These are phyloP conservation scores for Trissolcus japonicus DNA, from an alignment of 2,888 invertebrate genomes.

Conservation along the genomic window DNA sequence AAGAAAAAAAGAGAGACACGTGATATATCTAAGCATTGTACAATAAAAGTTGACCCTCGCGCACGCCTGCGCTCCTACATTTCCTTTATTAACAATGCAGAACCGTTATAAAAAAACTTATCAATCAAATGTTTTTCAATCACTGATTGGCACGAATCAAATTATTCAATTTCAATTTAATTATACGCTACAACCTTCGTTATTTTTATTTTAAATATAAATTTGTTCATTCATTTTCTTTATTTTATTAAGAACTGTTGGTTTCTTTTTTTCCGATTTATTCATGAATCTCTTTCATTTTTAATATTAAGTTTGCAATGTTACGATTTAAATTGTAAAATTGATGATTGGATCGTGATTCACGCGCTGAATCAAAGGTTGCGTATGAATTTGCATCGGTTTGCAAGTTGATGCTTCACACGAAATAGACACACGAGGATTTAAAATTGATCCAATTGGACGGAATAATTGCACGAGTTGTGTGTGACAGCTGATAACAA, in stretches of 20 bases:
- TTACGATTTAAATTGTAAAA: too few species aligned
- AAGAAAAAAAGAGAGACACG: conserved; percentile 6
- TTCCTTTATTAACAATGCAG: conserved; percentile 41
- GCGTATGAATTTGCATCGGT: too few species aligned
- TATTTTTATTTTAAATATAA: background rate
- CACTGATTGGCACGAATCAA: conserved; percentile 3
- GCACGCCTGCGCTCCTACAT: conserved; percentile 38
- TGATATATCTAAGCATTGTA: conserved; percentile 24
- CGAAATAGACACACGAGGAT: too few species aligned
- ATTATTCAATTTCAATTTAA: background rate
- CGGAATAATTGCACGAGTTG: too few species aligned
- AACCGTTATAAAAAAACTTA: conserved; percentile 34
- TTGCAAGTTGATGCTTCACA: too few species aligned
- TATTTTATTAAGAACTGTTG: too few species aligned
- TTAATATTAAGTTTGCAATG: too few species aligned
- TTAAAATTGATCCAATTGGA: too few species aligned
- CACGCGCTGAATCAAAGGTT: background rate
- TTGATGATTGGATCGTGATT: background rate
- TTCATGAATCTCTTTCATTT: too few species aligned
- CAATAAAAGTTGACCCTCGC: conserved; percentile 48
- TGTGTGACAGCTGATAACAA: background rate
- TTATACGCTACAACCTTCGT: background rate
- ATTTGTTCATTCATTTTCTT: background rate
- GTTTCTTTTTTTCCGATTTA: too few species aligned
- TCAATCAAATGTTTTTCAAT: conserved; percentile 21